These are phyloP conservation scores for Whitmania pigra DNA, from an alignment of 1,140 invertebrate species.

Conservation along the genomic window DNA sequence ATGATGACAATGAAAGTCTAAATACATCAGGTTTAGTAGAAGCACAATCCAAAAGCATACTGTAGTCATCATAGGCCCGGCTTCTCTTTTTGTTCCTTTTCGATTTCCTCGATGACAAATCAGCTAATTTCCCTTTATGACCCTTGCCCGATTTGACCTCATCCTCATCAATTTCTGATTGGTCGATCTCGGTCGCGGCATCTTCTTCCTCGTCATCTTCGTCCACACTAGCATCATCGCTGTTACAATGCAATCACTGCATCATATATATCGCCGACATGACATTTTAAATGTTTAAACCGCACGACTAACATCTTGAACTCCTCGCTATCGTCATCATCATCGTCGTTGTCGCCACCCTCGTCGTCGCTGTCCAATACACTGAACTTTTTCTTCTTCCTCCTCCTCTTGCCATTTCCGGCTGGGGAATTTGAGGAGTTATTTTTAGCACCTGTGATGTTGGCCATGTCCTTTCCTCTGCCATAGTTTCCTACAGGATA, in stretches of 20 bases:
- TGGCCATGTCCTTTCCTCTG: conserved; percentile 74
- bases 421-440: neutral
- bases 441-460: conserved; percentile 55
- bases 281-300: neutral
- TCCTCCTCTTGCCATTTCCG: conserved; percentile 41
- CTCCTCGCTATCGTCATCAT: conserved; percentile 27
- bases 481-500: conserved; percentile 32
- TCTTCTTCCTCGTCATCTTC: conserved; percentile 11
- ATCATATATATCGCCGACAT: neutral
- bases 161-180: neutral
- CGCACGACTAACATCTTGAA: conserved; percentile 8
- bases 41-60: neutral
- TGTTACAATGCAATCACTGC: neutral
- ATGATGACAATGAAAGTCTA: neutral
- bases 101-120: neutral
- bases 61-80: neutral
- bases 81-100: conserved; percentile 5
- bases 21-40: neutral
- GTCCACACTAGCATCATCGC: neutral
- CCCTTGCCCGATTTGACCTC: neutral
- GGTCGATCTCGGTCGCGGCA: neutral
- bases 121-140: neutral
- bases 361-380: conserved; percentile 22
- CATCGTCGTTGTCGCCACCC: conserved; percentile 30
- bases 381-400: conserved; percentile 38